Evolutionary conservation across 1,140 invertebrate genomes (phyloP).

Genomic region (Alviniconcha marisindica): DNA sequence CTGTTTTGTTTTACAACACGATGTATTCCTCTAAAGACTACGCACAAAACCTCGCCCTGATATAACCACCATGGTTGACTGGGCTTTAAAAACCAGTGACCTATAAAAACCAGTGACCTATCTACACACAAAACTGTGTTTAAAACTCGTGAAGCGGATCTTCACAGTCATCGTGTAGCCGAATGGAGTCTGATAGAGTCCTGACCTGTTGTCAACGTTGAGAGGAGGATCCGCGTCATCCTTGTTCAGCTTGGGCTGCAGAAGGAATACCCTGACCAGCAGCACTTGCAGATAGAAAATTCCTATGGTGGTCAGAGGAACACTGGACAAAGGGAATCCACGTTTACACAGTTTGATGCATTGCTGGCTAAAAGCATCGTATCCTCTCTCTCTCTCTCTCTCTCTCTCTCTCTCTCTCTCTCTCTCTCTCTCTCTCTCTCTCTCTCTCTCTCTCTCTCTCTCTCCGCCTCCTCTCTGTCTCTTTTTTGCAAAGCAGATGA

Average conservation of each 20-base stretch:
- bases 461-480: too few relatives aligned
- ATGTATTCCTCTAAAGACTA: too few relatives aligned
- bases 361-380: neutral
- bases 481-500: too few relatives aligned
- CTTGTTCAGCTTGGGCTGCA: conserved; percentile 43
- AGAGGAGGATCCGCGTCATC: conserved; percentile 43
- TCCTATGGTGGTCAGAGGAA: conserved; percentile 38
- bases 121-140: too few relatives aligned
- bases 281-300: conserved; percentile 50
- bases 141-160: too few relatives aligned
- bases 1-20: too few relatives aligned
- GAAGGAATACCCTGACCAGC: conserved; percentile 44
- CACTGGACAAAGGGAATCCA: conserved; percentile 42
- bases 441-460: neutral
- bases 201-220: conserved; percentile 53
- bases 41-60: too few relatives aligned
- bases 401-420: conserved; percentile 3
- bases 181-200: too few relatives aligned
- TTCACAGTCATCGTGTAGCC: too few relatives aligned
- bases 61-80: too few relatives aligned
- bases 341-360: neutral
- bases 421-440: neutral
- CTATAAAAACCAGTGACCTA: too few relatives aligned
- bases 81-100: too few relatives aligned
- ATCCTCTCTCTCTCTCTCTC: neutral